Evolutionary conservation across 2,888 invertebrate species (phyloP).

Genomic region (Heliconius sara): DNA sequence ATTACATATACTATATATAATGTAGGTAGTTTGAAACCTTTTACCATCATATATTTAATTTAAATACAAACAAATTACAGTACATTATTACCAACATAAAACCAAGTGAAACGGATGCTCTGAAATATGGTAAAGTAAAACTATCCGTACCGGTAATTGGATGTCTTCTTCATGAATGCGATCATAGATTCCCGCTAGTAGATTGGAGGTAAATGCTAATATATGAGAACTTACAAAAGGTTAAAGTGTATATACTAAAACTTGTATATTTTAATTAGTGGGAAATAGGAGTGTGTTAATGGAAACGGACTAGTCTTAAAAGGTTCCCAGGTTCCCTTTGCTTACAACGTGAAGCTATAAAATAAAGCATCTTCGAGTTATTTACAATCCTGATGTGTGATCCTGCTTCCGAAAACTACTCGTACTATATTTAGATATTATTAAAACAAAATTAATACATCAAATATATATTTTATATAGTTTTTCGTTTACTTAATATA

Average conservation of each 20-base stretch:
- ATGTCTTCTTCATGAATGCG: slow-evolving; percentile 43
- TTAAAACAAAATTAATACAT: neutral
- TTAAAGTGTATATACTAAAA: slow-evolving; percentile 7
- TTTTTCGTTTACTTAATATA: neutral
- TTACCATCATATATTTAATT: slow-evolving; percentile 30
- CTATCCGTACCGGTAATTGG: slow-evolving; percentile 43
- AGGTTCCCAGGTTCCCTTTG: no score
- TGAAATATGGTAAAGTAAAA: slow-evolving; percentile 38
- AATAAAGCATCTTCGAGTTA: no score
- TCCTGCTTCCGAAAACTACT: neutral
- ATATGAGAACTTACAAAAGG: slow-evolving; percentile 28
- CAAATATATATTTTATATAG: neutral
- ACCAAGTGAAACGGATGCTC: slow-evolving; percentile 33
- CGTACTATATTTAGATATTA: neutral
- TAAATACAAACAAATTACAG: slow-evolving; percentile 33
- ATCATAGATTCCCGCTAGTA: slow-evolving; percentile 36
- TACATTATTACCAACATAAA: slow-evolving; percentile 34
- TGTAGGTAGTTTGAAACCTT: slow-evolving; percentile 7
- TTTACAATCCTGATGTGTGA: neutral
- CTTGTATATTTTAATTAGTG: neutral
- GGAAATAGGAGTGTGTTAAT: no score
- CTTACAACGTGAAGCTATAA: no score
- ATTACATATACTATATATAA: neutral
- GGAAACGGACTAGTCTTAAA: no score
- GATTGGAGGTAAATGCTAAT: slow-evolving; percentile 24